Percentiles rank a stretch among this genome's conserved stretches.
Evolutionary conservation across 2,797 vertebrate genomes (phyloP).

Genomic region (Amazonetta brasiliensis): DNA sequence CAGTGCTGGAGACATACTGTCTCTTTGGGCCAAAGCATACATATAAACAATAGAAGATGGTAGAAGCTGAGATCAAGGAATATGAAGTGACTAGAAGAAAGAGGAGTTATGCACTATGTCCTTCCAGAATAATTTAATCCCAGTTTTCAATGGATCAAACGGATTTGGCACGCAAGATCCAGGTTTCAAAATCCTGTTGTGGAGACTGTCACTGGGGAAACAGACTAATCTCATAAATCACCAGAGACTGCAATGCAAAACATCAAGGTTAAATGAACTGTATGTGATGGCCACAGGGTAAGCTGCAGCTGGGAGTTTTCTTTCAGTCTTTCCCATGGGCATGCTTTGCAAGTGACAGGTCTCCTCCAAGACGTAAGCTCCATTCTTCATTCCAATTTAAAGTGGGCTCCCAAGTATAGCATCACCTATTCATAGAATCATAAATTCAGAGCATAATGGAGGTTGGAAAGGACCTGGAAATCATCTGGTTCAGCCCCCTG

Average conservation of each 20-base stretch:
- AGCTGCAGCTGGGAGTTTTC: neutral
- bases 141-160: slow-evolving; percentile 31
- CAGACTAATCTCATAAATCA: neutral
- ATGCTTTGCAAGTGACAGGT: neutral
- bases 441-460: neutral
- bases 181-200: slow-evolving; percentile 37
- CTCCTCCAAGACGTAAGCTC: neutral
- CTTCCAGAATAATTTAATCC: slow-evolving; percentile 12
- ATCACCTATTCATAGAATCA: neutral
- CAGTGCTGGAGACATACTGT: neutral
- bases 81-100: neutral
- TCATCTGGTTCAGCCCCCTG: neutral
- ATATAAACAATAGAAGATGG: neutral
- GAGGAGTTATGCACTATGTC: neutral
- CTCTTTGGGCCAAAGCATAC: slow-evolving; percentile 9
- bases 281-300: neutral
- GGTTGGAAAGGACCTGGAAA: neutral
- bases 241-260: neutral
- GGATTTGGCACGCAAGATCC: slow-evolving; percentile 4
- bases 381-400: neutral
- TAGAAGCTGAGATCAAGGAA: neutral
- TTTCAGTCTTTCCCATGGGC: neutral
- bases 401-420: neutral
- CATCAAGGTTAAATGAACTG: neutral
- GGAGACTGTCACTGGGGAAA: slow-evolving; percentile 41